Evolutionary conservation across 2,113 vertebrate genomes (phyloP).

Genomic region (Pomatostomus ruficeps): DNA sequence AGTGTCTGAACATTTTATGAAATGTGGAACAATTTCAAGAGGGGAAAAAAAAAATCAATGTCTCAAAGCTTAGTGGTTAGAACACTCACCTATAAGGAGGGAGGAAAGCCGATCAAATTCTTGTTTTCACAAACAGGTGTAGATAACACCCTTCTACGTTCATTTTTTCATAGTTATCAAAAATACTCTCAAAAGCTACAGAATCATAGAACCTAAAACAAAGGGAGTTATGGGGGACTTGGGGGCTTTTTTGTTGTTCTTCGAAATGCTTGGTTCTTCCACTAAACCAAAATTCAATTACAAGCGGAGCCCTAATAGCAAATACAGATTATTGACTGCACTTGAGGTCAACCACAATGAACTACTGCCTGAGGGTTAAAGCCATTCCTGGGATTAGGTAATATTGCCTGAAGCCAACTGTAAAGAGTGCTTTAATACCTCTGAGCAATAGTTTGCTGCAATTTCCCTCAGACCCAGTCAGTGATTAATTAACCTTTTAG

Average conservation of each 20-base stretch:
- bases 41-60: not conserved
- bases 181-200: not conserved
- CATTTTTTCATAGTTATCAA: not conserved
- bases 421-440: not conserved
- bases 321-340: conserved; percentile 41
- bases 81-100: not conserved
- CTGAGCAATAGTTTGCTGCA: conserved; percentile 18
- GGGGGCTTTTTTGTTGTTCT: not conserved
- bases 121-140: not conserved
- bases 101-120: not conserved
- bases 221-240: not conserved
- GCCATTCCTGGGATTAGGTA: conserved; percentile 15
- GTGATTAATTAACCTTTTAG: conserved; percentile 58
- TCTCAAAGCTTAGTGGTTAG: not conserved
- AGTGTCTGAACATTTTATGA: not conserved
- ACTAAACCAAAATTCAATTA: conserved; percentile 46
- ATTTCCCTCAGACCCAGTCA: conserved; percentile 31
- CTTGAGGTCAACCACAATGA: conserved; percentile 35
- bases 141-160: not conserved
- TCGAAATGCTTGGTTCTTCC: not conserved
- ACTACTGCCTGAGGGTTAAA: conserved; percentile 34
- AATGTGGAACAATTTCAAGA: not conserved
- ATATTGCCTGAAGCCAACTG: conserved; percentile 4
- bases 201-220: not conserved
- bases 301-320: conserved; percentile 4